These are phyloP conservation scores for Leuciscus idus DNA, from an alignment of 2,113 vertebrate species.

Conservation along the genomic window DNA sequence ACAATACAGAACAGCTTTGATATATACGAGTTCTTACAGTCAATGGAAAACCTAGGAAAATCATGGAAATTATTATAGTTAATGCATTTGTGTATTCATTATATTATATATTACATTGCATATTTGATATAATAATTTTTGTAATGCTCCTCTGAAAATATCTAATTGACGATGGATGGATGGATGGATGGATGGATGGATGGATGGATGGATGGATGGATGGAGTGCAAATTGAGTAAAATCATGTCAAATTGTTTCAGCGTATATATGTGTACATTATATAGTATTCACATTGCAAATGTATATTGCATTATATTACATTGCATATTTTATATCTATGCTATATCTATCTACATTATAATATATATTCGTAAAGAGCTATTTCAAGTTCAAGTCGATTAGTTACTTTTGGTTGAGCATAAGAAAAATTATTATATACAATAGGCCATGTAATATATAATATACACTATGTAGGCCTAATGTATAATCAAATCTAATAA, in stretches of 20 bases:
- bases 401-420: background rate
- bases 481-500: background rate
- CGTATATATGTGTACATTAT: background rate
- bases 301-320: background rate
- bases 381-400: background rate
- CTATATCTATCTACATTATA: background rate
- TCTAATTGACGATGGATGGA: background rate
- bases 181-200: background rate
- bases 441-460: background rate
- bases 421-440: background rate
- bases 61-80: background rate
- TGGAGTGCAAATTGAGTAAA: background rate
- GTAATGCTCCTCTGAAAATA: background rate
- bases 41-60: background rate
- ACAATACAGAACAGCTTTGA: background rate
- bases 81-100: background rate
- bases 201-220: background rate
- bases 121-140: background rate
- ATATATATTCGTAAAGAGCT: no score
- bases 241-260: background rate
- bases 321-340: background rate
- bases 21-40: background rate
- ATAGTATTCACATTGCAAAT: background rate
- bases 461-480: background rate
- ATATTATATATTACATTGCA: background rate